Evolutionary conservation across 2,113 vertebrate species (phyloP), one percentile per base, ranked within the genome.

Genomic region (Neoarius graeffei): DNA sequence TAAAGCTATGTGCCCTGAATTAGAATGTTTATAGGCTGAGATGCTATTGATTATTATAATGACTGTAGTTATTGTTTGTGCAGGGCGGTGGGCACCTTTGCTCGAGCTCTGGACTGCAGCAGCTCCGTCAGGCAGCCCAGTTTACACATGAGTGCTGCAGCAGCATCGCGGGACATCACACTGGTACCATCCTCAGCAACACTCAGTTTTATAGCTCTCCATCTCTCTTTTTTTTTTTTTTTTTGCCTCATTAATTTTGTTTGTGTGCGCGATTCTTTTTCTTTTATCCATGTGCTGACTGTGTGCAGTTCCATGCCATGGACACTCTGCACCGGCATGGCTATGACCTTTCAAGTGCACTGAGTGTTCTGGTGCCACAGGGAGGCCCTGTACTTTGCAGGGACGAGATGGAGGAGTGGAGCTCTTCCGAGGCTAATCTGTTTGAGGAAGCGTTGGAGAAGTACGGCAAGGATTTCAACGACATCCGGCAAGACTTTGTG

Each of bases 331-430:
- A 99, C 90, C 96, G 97, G 60, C 97, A 98, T 86, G 95, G 96
- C 92, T 99, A 98, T 86, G 97, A 98, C 90, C 93, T 99, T 92
- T 98, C 97, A 93, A 98, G 97, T 83, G 98, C 98, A 3, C 95
- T 99, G 90, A 97, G 97, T 71, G 96, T 99, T 50, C 94, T 99
- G 73, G 98, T 99, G 83, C 98, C 98, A 2, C 95, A 98, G 52
- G 98, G 98, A 27, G 98, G 98, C 57, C 98, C 98, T 1, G 97
- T 99, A 88, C 94, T 99, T 64, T 99, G 98, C 91, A 95, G 98
- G 93, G 98, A 99, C 84, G 98, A 99, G 94, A 99, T 99, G 98
- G 98, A 99, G 92, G 98, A 99, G 93, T 99, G 98, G 98, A 99
- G 98, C 14, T 97, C 98, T 48, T 99, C 98, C 6, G 98, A 99